These are phyloP conservation scores for Whitmania pigra DNA, from an alignment of 1,140 invertebrate species.

Conservation along the genomic window DNA sequence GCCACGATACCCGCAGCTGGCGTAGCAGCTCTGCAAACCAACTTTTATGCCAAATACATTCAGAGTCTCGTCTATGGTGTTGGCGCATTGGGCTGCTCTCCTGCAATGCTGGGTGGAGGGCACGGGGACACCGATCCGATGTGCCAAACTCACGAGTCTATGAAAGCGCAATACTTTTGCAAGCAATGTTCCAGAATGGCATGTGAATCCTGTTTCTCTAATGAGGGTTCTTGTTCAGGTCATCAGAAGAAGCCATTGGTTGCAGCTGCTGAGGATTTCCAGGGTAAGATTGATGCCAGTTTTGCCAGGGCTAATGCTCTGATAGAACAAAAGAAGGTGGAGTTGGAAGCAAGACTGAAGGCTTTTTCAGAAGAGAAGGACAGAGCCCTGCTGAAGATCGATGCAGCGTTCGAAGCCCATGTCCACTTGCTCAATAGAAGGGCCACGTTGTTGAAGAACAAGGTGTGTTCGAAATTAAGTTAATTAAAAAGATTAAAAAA, in stretches of 20 bases:
- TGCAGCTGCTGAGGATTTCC: slow-evolving; percentile 22
- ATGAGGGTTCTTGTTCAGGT: not conserved
- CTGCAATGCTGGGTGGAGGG: slow-evolving; percentile 2
- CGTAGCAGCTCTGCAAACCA: slow-evolving; percentile 24
- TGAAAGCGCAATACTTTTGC: slow-evolving; percentile 18
- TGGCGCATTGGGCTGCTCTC: not conserved
- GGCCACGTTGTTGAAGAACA: slow-evolving; percentile 25
- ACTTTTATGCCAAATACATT: slow-evolving; percentile 26
- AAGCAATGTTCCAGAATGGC: slow-evolving; percentile 16
- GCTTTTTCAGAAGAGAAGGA: slow-evolving; percentile 24
- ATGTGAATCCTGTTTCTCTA: slow-evolving; percentile 16
- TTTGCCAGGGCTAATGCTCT: slow-evolving; percentile 23
- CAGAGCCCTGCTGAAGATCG: slow-evolving; percentile 22
- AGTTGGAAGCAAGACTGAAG: slow-evolving; percentile 23
- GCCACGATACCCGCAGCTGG: slow-evolving; percentile 24
- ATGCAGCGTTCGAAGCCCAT: slow-evolving; percentile 21
- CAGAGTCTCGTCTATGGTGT: slow-evolving; percentile 23
- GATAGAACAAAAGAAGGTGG: slow-evolving; percentile 24
- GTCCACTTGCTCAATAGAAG: slow-evolving; percentile 22
- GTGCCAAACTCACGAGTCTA: not conserved
- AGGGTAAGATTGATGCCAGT: slow-evolving; percentile 23
- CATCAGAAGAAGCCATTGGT: slow-evolving; percentile 20
- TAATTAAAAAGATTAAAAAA: too few species aligned
- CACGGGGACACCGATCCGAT: slow-evolving; percentile 1
- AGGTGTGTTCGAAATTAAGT: not conserved